Base-by-base conservation (phyloP, 2,113 vertebrate genomes). In the Labrus mixtus region DNA sequence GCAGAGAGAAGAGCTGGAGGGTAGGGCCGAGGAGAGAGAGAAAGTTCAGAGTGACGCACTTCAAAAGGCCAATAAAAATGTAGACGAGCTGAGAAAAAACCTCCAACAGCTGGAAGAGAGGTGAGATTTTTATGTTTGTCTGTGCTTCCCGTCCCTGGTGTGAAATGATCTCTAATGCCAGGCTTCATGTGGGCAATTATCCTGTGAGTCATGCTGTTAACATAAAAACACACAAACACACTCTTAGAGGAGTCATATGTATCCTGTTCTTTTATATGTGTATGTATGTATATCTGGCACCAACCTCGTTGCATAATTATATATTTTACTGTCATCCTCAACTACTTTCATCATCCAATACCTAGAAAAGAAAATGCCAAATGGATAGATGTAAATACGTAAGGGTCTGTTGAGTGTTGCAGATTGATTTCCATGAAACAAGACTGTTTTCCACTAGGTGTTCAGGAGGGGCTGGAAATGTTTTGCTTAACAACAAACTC, bases 61-160 rank as follows among this genome's bases (percentile, higher is more conserved):
- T 87, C 86, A 88, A 74, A 85, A 82, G 82, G 82, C 85, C 80
- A 80, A 82, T 81, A 65, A 75, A 73, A 72, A 75, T 50, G 36
- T 59, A 19, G 95, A 84, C 50, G 92, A 91, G 61, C 79, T 79
- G 65, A 79, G 81, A 77, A 70, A 85, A 73, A 63, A 70, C 66
- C 53, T 82, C 39, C 78, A 78, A 85, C 87, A 91, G 68, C 86
- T 87, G 84, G 87, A 86, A 29, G 73, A 89, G 77, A 90, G 90
- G 90, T 94, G 82, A 90, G 91, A 56, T 76, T 57, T 87, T 36
- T 50, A 12, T 84, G 76, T 83, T 58, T 76, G 55, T 74, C 25
- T 68, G 64, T 66, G 37, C 37, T 79, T 83, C 59, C 64, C 9
- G 9, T 82, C 69, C 79, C 64, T 74, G 68, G 66, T 79, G 87